phyloP scores from a whole-genome alignment of 2,888 invertebrate genomes.

The Zaprionus bogoriensis region DNA sequence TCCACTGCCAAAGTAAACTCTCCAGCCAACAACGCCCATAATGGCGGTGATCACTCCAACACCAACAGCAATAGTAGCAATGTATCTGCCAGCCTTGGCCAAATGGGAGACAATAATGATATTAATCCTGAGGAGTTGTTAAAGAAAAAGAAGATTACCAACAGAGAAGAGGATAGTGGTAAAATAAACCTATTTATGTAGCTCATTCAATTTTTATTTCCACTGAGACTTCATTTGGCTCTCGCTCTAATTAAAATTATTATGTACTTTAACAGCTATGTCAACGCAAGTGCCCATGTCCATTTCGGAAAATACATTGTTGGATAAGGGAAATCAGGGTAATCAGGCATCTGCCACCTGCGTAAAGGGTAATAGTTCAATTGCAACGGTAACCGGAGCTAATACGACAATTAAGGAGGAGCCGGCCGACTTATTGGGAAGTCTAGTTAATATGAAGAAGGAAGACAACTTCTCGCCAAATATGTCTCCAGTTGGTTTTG shows the following conservation, averaged over 20 bases:
- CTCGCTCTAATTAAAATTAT: too few species aligned
- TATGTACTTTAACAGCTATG: neutral
- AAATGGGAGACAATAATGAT: conserved; percentile 53
- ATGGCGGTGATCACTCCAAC: conserved; percentile 49
- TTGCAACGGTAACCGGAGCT: too few species aligned
- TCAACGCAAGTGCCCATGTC: conserved; percentile 4
- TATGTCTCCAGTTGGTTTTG: conserved; percentile 81
- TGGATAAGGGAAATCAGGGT: conserved; percentile 26
- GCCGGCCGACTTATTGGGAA: conserved; percentile 64
- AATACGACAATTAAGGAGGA: conserved; percentile 71
- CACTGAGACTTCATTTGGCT: too few species aligned
- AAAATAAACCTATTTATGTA: neutral
- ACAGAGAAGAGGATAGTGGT: conserved; percentile 74
- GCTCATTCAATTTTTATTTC: too few species aligned
- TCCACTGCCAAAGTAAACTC: conserved; percentile 40
- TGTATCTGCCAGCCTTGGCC: conserved; percentile 39
- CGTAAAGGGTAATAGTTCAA: neutral
- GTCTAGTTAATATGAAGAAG: conserved; percentile 74
- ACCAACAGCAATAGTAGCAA: conserved; percentile 52
- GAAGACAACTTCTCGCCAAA: conserved; percentile 76
- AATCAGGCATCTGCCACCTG: too few species aligned
- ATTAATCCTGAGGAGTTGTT: conserved; percentile 46
- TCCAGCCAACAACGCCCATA: conserved; percentile 38
- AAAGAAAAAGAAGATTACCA: conserved; percentile 49
- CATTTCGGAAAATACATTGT: conserved; percentile 2